Evolutionary conservation across 2,888 invertebrate species (phyloP), one percentile per base, ranked within the genome.

Genomic region (Chymomyza procnemis): DNA sequence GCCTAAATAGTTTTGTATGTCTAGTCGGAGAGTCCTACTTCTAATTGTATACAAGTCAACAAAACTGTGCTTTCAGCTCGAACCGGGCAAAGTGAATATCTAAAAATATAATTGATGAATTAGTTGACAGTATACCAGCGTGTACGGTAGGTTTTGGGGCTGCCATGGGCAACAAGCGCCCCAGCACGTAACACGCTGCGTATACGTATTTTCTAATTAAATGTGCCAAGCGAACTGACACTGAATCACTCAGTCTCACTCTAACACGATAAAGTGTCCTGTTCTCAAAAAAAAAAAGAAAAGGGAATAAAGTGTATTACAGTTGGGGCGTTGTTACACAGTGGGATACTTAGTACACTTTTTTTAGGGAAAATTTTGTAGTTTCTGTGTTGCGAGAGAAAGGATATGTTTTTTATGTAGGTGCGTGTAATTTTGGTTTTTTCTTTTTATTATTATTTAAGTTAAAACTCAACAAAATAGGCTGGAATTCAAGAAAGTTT

Each of bases 171-270:
- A 72, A 73, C 72, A 26, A 67, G 34, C 34, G 34, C 34, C 41
- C 58, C 22, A 46, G 73, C 78, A 80, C 84, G 84, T 84, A 81
- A 59, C 68, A 71, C 4, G 69, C 81, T 73, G 66, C 77, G 81
- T 79, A 81, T 81, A 79, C 81, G 78, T 81, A 81, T 81, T 84
- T 81, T 81, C 79, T 84, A 81, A 81, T 81, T 81, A 81, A 81
- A 81, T 73, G 79, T 66, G 66, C 26, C 70, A 30, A 41, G 34
- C 52, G 60, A 52, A 57, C 57, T 54, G 61, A 16, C 67, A 41
- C 47, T 61, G 41, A 21, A 16, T 52, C 59, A 26, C 18, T 16
- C 62, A 55, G 14, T 6, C 21, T 26, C 34, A 41, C 12, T 12
- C 34, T 41, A 9, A 41, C 12, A 4, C 12, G 12, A 41, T 4